Conservation (phyloP, 2,113 vertebrate species). For the Pycnonotus jocosus region DNA sequence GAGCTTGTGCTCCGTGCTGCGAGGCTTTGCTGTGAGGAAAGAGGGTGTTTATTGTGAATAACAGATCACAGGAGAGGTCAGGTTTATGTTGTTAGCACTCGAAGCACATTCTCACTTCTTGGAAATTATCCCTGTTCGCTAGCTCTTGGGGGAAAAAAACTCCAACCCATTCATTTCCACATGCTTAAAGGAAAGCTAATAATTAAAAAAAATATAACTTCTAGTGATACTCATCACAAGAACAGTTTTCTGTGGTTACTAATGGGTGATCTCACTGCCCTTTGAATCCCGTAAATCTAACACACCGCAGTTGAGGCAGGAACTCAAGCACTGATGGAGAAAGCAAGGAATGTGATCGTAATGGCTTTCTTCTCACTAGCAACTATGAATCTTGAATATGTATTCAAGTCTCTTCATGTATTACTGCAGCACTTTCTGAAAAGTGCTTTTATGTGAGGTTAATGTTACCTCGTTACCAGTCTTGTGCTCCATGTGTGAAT, state of each 20-base stretch:
- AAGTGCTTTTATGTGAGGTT: neutral
- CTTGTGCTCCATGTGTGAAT: neutral
- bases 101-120: neutral
- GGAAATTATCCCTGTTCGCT: neutral
- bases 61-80: neutral
- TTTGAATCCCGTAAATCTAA: neutral
- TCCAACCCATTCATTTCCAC: neutral
- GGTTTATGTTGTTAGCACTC: neutral
- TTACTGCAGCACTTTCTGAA: neutral
- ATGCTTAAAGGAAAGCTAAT: neutral
- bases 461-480: neutral
- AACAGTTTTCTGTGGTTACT: neutral
- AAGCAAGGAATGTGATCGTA: neutral
- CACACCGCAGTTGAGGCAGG: accelerated
- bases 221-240: neutral
- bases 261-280: neutral
- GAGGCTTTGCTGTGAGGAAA: neutral
- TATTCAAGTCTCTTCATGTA: neutral
- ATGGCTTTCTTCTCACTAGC: neutral
- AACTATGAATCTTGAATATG: neutral
- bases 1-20: accelerated
- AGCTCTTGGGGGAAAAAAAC: neutral
- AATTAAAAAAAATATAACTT: neutral
- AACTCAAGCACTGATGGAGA: neutral
- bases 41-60: neutral